These are phyloP conservation scores for Ictalurus punctatus DNA, from an alignment of 2,113 vertebrate genomes.

Conservation along the genomic window DNA sequence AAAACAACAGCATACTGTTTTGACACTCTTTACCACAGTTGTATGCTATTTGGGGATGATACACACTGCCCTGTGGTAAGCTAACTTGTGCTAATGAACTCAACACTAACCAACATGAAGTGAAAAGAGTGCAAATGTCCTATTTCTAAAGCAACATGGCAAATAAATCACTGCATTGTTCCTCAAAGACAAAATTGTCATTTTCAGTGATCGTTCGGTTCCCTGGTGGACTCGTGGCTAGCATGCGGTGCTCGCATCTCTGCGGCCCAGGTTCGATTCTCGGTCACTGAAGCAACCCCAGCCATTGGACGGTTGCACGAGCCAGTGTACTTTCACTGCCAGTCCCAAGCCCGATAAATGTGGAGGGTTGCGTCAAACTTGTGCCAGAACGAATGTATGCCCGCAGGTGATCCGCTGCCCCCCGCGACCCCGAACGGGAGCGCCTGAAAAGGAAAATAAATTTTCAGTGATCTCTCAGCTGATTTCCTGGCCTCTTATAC, in stretches of 20 bases:
- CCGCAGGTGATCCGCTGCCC: too few relatives aligned
- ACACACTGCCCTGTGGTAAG: background rate
- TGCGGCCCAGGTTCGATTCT: too few relatives aligned
- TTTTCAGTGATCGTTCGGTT: background rate
- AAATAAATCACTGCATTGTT: background rate
- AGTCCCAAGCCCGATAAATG: too few relatives aligned
- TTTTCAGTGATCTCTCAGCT: background rate
- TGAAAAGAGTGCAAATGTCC: background rate
- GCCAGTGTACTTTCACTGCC: too few relatives aligned
- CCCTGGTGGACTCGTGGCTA: too few relatives aligned
- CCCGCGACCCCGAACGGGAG: too few relatives aligned
- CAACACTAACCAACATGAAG: background rate
- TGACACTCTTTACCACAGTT: background rate
- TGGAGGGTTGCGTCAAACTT: too few relatives aligned
- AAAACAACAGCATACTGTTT: background rate
- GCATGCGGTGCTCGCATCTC: too few relatives aligned
- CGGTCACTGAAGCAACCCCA: too few relatives aligned
- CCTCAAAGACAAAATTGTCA: background rate
- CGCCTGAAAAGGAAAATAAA: too few relatives aligned
- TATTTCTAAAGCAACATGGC: background rate
- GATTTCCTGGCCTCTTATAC: background rate
- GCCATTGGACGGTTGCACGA: too few relatives aligned
- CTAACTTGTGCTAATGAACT: background rate
- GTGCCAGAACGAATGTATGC: too few relatives aligned
- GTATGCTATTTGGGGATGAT: background rate